Conservation (phyloP, 2,113 vertebrate genomes). For the Myrmophylax atrothorax region DNA sequence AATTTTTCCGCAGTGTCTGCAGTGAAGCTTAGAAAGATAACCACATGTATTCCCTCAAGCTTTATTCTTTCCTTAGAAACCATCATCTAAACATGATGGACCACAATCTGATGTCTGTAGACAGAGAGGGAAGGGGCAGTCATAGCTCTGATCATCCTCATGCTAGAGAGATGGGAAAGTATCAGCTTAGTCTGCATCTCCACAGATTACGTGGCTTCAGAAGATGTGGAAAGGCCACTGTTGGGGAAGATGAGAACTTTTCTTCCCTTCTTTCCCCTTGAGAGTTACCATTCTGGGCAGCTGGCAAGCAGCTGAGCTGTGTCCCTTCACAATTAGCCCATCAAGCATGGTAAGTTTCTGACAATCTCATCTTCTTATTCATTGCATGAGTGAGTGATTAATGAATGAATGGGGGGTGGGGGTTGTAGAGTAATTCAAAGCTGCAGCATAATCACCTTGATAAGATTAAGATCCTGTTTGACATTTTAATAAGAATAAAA, state of each 20-base stretch:
- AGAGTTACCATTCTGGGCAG: neutral
- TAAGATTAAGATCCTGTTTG: slow-evolving; percentile 37
- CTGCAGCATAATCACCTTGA: slow-evolving; percentile 16
- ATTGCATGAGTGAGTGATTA: neutral
- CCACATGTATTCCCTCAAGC: neutral
- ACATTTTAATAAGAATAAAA: slow-evolving; percentile 32
- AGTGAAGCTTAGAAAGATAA: neutral
- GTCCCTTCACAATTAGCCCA: neutral
- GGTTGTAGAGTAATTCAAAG: neutral
- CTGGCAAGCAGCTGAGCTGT: slow-evolving; percentile 38
- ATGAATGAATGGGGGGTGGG: neutral
- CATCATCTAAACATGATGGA: neutral
- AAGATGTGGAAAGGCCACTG: neutral
- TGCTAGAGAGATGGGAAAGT: neutral
- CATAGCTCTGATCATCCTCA: neutral
- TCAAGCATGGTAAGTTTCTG: slow-evolving; percentile 7
- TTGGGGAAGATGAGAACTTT: neutral
- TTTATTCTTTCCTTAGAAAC: slow-evolving; percentile 15
- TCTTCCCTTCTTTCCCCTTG: neutral
- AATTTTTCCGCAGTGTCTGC: neutral
- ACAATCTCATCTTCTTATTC: slow-evolving; percentile 3
- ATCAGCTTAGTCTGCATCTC: neutral
- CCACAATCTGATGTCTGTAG: slow-evolving; percentile 13
- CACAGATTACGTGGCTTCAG: neutral
- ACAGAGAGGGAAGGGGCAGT: neutral